Percentiles rank a stretch among this genome's conserved stretches.
Evolutionary conservation across 1,140 invertebrate species (phyloP).

Genomic region (Hesperophylax magnus): DNA sequence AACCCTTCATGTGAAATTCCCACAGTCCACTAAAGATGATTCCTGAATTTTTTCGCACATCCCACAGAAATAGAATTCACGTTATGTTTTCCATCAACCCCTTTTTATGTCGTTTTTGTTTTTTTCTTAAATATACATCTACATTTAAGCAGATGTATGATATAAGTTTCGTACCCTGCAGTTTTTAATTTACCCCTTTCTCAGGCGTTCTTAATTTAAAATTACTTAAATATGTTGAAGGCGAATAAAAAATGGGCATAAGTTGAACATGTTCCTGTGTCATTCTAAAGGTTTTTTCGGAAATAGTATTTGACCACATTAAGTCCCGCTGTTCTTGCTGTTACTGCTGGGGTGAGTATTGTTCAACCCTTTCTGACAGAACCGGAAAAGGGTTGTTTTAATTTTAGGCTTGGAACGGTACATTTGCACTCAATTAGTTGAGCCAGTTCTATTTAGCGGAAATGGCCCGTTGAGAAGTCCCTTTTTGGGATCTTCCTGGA

Average conservation of each 20-base stretch:
- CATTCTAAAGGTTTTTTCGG: slow-evolving; percentile 5
- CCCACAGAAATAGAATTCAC: slow-evolving; percentile 4
- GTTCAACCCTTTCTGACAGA: background rate
- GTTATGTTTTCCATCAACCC: background rate
- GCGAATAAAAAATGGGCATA: background rate
- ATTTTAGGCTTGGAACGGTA: background rate
- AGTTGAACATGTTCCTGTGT: background rate
- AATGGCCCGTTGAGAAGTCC: background rate
- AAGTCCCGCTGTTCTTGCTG: background rate
- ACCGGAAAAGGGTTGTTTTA: slow-evolving; percentile 25
- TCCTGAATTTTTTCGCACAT: background rate
- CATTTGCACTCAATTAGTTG: slow-evolving; percentile 25
- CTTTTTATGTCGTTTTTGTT: slow-evolving; percentile 1
- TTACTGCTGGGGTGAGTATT: slow-evolving; percentile 2
- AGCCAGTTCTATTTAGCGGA: slow-evolving; percentile 1
- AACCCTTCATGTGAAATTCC: background rate
- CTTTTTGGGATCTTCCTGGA: background rate
- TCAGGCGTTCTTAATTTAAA: slow-evolving; percentile 36
- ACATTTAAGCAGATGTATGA: background rate
- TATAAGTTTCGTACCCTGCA: background rate
- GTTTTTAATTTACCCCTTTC: slow-evolving; percentile 39
- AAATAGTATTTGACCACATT: background rate
- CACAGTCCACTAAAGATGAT: background rate
- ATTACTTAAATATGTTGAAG: slow-evolving; percentile 37
- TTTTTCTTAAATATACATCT: slow-evolving; percentile 1